Evolutionary conservation across 2,888 invertebrate species (phyloP).

Genomic region (Malthinus seriepunctatus): DNA sequence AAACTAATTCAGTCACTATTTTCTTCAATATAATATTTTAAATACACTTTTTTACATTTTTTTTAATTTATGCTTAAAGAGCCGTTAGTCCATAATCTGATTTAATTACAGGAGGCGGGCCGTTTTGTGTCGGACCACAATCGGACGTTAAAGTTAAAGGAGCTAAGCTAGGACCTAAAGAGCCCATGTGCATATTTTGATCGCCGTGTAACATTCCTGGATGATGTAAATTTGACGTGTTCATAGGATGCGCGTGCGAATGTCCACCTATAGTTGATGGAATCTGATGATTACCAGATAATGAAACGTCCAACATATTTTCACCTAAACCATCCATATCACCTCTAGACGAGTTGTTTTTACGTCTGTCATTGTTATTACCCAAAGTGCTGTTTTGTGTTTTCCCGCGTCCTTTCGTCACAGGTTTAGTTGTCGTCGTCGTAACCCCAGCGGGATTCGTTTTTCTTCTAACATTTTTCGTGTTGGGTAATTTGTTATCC

Average conservation of each 20-base stretch:
- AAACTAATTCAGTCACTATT: conserved; percentile 9
- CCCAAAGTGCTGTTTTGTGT: conserved; percentile 50
- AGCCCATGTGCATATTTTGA: conserved; percentile 57
- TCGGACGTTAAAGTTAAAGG: conserved; percentile 60
- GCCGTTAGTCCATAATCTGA: conserved; percentile 88
- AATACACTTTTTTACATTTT: background rate
- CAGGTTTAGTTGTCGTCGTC: conserved; percentile 47
- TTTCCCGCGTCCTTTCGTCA: conserved; percentile 52
- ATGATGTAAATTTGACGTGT: conserved; percentile 41
- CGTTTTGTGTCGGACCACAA: conserved; percentile 59
- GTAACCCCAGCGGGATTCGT: conserved; percentile 74
- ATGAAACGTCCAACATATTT: conserved; percentile 55
- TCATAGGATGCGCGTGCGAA: conserved; percentile 61
- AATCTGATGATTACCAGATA: conserved; percentile 55
- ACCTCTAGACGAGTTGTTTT: conserved; percentile 52
- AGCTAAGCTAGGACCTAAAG: conserved; percentile 60
- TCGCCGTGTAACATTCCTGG: conserved; percentile 50
- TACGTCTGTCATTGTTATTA: conserved; percentile 70
- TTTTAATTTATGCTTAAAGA: conserved; percentile 58
- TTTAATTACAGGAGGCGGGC: conserved; percentile 68
- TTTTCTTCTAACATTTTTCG: conserved; percentile 75
- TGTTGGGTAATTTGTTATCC: conserved; percentile 87
- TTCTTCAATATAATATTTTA: conserved; percentile 1
- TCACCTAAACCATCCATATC: conserved; percentile 63
- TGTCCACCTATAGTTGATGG: conserved; percentile 56